Conservation (phyloP, 2,113 vertebrate species). For the Serilophus lunatus region DNA sequence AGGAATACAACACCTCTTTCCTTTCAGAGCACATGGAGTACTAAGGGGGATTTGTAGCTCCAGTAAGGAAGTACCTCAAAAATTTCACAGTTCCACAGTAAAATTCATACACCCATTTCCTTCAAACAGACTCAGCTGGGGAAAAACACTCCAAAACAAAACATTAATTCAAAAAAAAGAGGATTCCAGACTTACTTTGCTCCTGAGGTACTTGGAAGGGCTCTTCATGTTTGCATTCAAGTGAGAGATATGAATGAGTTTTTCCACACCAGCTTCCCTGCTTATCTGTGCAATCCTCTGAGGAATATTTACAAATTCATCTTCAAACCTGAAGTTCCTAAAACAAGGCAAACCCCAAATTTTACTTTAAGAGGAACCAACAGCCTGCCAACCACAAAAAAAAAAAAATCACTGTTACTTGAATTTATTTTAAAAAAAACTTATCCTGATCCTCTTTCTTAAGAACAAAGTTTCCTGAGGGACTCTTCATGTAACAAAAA, state of each 20-base stretch:
- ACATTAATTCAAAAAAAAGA: not conserved
- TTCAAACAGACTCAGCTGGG: not conserved
- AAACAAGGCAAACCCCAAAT: not conserved
- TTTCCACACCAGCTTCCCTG: conserved; percentile 85
- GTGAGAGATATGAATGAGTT: conserved; percentile 90
- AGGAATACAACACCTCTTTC: not conserved
- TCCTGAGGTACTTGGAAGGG: conserved; percentile 89
- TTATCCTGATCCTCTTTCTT: not conserved
- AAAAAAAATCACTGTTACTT: not conserved
- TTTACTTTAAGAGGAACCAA: not conserved
- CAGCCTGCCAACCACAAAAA: not conserved
- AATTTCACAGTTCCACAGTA: not conserved
- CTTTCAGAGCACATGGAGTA: not conserved
- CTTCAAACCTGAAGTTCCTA: conserved; percentile 89
- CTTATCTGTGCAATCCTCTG: conserved; percentile 79
- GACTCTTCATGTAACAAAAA: not conserved
- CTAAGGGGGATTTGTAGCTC: not conserved
- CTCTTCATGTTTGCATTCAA: conserved; percentile 92
- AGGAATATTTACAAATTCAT: conserved; percentile 87
- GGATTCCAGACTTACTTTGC: conserved; percentile 78
- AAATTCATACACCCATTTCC: not conserved
- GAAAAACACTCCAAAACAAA: not conserved
- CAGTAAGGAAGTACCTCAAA: not conserved
- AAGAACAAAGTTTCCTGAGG: not conserved
- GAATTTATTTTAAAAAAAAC: not conserved